Base-by-base conservation (phyloP, 2,888 invertebrate genomes). In the Tipula helvola region DNA sequence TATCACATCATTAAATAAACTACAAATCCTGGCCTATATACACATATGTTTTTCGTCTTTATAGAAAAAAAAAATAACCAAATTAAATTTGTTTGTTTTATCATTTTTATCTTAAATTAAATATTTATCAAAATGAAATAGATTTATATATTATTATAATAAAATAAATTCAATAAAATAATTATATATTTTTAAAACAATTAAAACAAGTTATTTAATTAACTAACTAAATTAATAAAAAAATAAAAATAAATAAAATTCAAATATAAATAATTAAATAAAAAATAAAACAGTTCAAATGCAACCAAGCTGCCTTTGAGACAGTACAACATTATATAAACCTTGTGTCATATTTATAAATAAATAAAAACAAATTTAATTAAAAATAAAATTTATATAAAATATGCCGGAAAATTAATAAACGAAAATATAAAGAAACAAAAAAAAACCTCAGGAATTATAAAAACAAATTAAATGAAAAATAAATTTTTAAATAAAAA, bases 291-390 rank as follows among this genome's bases (percentile, higher is more conserved):
- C 86, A 87, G 87, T 88, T 88, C 88, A 87, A 88, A 88, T 88
- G 87, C 87, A 89, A 89, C 88, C 87, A 87, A 88, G 88, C 89
- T 89, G 89, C 89, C 89, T 89, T 89, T 88, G 87, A 88, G 88
- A 88, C 89, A 89, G 89, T 89, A 89, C 89, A 89, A 89, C 88
- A 88, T 87, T 87, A 86, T 86, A 86, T 84, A 42, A 42, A 84
- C 84, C 84, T 84, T 84, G 71, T 71, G 84, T 84, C 84, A 84
- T 84, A 85, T 18, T 47, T 86, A 86, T 57, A 86, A 85, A 85
- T 42, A 85, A 85, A 39, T 39, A 85, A 85, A 42, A 85, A 18
- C 18, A 42, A 85, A 85, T 28, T 42, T 42, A 85, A 85, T 44
- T 42, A 85, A 85, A 85, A 41, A 42, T 39, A 85, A 83, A 83